phyloP scores from a whole-genome alignment of 2,888 invertebrate genomes.

The Anagyrus pseudococci region DNA sequence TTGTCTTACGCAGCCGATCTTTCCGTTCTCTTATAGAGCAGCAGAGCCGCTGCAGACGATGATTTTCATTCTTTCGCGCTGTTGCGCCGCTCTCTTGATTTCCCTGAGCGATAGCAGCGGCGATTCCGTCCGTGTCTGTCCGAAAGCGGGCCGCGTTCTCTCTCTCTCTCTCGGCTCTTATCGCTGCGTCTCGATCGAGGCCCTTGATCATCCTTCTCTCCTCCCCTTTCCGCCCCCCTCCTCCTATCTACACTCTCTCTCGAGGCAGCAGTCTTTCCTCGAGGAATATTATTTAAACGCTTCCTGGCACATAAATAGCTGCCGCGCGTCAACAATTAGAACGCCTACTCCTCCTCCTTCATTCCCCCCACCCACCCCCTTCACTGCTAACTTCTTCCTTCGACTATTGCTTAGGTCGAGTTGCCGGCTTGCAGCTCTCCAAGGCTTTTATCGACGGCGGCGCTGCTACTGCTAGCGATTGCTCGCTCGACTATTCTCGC shows the following conservation, averaged over 20 bases:
- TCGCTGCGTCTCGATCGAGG: conserved; percentile 47
- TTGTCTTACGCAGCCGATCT: no score
- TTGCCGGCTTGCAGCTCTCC: background rate
- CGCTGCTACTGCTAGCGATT: background rate
- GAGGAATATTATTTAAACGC: conserved; percentile 61
- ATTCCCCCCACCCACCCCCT: no score
- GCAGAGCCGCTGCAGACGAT: no score
- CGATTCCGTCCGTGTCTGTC: conserved; percentile 57
- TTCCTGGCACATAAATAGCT: conserved; percentile 61
- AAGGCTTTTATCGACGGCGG: background rate
- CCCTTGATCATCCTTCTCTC: conserved; percentile 29
- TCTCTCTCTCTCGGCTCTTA: no score
- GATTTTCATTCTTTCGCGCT: no score
- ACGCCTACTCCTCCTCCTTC: conserved; percentile 42
- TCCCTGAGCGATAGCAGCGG: conserved; percentile 56
- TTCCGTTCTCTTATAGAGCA: no score
- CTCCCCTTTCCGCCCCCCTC: background rate
- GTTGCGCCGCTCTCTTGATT: no score
- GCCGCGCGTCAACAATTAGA: conserved; percentile 59
- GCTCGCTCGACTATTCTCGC: background rate
- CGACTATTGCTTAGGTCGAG: conserved; percentile 17
- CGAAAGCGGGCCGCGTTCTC: no score
- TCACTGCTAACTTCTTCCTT: no score
- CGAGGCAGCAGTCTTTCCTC: conserved; percentile 25
- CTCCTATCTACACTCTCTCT: background rate